Evolutionary conservation across 2,797 vertebrate genomes (phyloP).

Genomic region (Tapirus indicus): DNA sequence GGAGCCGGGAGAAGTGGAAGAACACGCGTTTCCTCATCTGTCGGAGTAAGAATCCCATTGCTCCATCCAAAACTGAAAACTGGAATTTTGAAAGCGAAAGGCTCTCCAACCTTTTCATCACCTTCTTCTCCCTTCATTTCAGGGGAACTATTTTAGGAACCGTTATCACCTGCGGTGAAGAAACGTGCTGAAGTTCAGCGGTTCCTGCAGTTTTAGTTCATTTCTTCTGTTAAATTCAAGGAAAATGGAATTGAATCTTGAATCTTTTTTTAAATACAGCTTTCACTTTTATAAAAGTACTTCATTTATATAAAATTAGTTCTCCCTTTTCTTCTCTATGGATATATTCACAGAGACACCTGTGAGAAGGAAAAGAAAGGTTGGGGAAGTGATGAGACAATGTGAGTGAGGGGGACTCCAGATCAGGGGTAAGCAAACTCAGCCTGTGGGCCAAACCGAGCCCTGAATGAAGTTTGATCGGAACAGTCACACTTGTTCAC

Average conservation of each 20-base stretch:
- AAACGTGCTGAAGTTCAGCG: background rate
- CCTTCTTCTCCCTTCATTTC: background rate
- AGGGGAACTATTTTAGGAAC: slow-evolving; percentile 56
- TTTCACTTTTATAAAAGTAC: slow-evolving; percentile 40
- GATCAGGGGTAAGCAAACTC: background rate
- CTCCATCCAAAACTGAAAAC: slow-evolving; percentile 40
- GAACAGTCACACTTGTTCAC: too few species aligned
- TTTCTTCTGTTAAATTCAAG: slow-evolving; percentile 63
- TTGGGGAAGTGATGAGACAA: background rate
- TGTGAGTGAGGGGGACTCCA: background rate
- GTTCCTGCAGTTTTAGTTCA: background rate
- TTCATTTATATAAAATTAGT: slow-evolving; percentile 28
- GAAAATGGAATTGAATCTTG: slow-evolving; percentile 53
- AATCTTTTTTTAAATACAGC: slow-evolving; percentile 57
- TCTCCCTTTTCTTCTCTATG: background rate
- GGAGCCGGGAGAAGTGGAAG: background rate
- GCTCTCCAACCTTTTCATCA: background rate
- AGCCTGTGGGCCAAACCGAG: background rate
- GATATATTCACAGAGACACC: background rate
- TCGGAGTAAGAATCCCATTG: background rate
- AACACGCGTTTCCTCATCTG: background rate
- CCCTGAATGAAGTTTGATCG: slow-evolving; percentile 55
- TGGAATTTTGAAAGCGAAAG: slow-evolving; percentile 20
- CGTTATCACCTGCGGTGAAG: background rate
- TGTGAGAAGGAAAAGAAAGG: background rate